Percentiles rank a stretch among this genome's conserved stretches.
Conservation (phyloP, 2,797 vertebrate genomes). For the Sebastiscus tertius region DNA sequence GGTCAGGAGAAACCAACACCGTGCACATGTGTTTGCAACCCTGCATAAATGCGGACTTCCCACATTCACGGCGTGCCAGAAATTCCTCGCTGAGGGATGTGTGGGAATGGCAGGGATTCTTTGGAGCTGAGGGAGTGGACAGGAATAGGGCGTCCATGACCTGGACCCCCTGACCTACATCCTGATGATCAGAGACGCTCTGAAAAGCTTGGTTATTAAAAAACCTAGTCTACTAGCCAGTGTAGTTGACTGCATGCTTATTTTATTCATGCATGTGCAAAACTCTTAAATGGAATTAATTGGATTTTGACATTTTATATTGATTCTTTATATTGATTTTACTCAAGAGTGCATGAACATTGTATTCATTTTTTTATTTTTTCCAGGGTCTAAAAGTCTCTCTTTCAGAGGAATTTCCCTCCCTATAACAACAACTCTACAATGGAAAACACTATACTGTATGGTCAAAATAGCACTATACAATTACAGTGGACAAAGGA, state of each 20-base stretch:
- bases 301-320: constrained; percentile 25
- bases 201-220: neutral
- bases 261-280: constrained; percentile 8
- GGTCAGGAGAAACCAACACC: constrained; percentile 67
- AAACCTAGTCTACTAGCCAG: neutral
- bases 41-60: constrained; percentile 56
- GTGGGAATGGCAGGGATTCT: constrained; percentile 73
- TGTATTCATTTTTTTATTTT: neutral
- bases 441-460: neutral
- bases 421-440: neutral
- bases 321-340: constrained; percentile 39
- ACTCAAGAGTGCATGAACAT: neutral
- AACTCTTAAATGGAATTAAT: constrained; percentile 9
- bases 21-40: constrained; percentile 43
- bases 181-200: constrained; percentile 19
- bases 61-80: constrained; percentile 66
- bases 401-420: neutral
- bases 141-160: constrained; percentile 54
- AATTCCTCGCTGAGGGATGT: constrained; percentile 69
- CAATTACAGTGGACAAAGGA: too few species aligned
- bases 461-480: neutral
- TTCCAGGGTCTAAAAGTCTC: neutral
- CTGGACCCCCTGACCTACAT: constrained; percentile 49
- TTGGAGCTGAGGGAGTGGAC: constrained; percentile 59
- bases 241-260: neutral